Evolutionary conservation across 2,888 invertebrate species (phyloP).

Genomic region (Coecobrya sp.): DNA sequence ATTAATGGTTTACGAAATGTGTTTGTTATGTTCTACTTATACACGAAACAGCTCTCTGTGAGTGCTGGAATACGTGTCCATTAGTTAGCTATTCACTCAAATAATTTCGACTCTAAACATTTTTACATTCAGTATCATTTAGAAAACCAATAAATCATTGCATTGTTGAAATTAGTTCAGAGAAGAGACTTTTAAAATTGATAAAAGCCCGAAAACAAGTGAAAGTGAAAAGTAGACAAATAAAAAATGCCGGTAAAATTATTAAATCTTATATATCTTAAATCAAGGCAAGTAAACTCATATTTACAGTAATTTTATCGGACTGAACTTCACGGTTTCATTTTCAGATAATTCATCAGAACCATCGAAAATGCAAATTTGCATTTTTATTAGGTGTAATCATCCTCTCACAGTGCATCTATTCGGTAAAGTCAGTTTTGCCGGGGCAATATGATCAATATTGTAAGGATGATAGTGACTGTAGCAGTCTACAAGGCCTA

Average conservation of each 20-base stretch:
- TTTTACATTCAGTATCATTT: not conserved
- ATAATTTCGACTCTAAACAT: not conserved
- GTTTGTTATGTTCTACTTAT: too few species aligned
- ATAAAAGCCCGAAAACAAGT: not conserved
- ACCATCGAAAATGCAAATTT: not conserved
- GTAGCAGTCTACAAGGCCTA: conserved; percentile 62
- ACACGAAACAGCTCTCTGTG: too few species aligned
- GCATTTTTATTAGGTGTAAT: not conserved
- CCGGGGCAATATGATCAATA: conserved; percentile 71
- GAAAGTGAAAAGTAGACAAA: not conserved
- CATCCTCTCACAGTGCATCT: not conserved
- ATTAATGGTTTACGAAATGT: too few species aligned
- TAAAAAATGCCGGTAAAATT: not conserved
- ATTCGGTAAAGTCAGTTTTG: not conserved
- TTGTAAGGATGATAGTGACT: conserved; percentile 59
- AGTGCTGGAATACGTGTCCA: too few species aligned
- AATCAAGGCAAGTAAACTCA: not conserved
- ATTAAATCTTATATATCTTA: not conserved
- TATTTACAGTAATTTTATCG: not conserved
- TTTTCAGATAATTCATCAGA: not conserved
- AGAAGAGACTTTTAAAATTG: not conserved
- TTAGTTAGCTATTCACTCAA: not conserved
- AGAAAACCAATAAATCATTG: not conserved
- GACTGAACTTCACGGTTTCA: too few species aligned
- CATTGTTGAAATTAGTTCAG: too few species aligned